These are phyloP conservation scores for Semotilus atromaculatus DNA, from an alignment of 2,797 vertebrate species.

Conservation along the genomic window DNA sequence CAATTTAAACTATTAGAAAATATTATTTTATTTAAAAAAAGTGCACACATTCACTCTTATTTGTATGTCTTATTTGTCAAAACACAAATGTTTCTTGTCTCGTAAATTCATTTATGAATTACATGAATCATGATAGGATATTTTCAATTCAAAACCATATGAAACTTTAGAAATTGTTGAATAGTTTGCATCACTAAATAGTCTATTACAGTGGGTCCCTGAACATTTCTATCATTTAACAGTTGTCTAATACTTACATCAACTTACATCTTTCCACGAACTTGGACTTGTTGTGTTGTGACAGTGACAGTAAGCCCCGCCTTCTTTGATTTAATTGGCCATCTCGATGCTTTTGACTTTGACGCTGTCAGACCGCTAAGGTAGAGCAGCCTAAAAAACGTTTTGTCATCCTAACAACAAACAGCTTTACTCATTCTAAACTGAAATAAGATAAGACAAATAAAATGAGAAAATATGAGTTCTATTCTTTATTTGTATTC, in stretches of 20 bases:
- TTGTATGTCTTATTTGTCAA: background rate
- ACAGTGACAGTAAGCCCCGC: too few relatives aligned
- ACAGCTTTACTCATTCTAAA: too few relatives aligned
- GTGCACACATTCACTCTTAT: background rate
- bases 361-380: too few relatives aligned
- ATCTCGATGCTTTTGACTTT: too few relatives aligned
- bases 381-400: too few relatives aligned
- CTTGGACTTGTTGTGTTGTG: too few relatives aligned
- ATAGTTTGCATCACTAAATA: background rate
- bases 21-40: background rate
- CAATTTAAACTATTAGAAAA: background rate
- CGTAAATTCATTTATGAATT: background rate
- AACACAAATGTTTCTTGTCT: background rate
- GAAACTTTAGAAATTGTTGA: background rate
- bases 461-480: background rate
- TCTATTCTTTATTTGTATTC: too few relatives aligned
- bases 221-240: background rate
- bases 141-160: background rate
- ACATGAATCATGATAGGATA: background rate
- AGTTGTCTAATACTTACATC: background rate
- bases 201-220: background rate
- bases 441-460: too few relatives aligned
- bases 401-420: too few relatives aligned
- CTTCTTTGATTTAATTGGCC: too few relatives aligned
- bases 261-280: too few relatives aligned